Evolutionary conservation across 2,113 vertebrate species (phyloP).

Genomic region (Phrynosoma blainvillii): DNA sequence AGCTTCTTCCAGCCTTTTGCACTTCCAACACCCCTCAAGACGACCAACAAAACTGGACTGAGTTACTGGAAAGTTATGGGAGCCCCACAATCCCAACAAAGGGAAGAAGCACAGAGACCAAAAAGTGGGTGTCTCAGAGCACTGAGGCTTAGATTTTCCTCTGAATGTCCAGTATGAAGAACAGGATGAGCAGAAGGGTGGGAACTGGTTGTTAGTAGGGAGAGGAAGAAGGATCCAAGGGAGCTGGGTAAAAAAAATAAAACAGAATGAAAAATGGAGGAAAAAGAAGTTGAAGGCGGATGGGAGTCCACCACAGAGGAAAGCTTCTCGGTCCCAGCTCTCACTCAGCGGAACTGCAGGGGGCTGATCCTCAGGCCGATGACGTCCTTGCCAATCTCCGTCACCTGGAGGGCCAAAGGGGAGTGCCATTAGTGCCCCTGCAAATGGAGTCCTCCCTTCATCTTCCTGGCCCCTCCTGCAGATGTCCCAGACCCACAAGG

Average conservation of each 20-base stretch:
- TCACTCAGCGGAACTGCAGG: slow-evolving; percentile 91
- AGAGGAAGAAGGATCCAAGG: not conserved
- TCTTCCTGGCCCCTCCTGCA: too few relatives aligned
- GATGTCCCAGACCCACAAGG: not conserved
- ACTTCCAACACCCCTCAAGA: too few relatives aligned
- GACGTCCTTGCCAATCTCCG: slow-evolving; percentile 95
- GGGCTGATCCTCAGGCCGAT: slow-evolving; percentile 95
- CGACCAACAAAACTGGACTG: not conserved
- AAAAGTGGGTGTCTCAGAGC: too few relatives aligned
- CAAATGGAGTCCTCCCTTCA: not conserved
- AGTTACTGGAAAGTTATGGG: too few relatives aligned
- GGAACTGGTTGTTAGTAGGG: not conserved
- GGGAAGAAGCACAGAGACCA: not conserved
- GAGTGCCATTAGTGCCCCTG: not conserved
- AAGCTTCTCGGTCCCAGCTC: too few relatives aligned
- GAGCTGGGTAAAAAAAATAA: too few relatives aligned
- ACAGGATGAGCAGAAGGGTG: too few relatives aligned
- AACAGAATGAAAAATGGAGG: too few relatives aligned
- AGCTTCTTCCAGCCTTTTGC: too few relatives aligned
- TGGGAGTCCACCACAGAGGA: too few relatives aligned
- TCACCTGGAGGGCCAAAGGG: slow-evolving; percentile 78
- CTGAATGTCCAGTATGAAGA: not conserved
- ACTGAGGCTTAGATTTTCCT: not conserved
- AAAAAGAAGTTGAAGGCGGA: not conserved
- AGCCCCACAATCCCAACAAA: not conserved